These are phyloP conservation scores for Tolypeutes matacus DNA, from an alignment of 2,797 vertebrate species.

Conservation along the genomic window DNA sequence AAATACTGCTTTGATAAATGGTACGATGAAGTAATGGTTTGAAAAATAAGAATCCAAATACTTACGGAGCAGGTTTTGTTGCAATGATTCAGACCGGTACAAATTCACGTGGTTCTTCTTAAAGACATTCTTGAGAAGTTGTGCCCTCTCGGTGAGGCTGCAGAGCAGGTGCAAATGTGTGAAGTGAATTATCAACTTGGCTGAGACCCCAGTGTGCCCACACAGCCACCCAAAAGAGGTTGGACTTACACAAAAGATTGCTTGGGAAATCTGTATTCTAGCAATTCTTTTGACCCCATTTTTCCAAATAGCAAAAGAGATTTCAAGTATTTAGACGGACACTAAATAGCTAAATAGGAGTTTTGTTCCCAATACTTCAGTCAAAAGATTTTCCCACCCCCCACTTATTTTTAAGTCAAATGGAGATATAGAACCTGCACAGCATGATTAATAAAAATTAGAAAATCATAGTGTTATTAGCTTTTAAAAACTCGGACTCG, in stretches of 20 bases:
- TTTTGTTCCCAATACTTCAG: slow-evolving; percentile 19
- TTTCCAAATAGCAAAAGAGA: slow-evolving; percentile 57
- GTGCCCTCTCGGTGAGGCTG: slow-evolving; percentile 97
- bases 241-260: slow-evolving; percentile 55
- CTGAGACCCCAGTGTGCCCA: background rate
- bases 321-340: slow-evolving; percentile 8
- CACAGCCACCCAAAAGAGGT: background rate
- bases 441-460: background rate
- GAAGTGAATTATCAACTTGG: slow-evolving; percentile 68
- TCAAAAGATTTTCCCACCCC: slow-evolving; percentile 23
- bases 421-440: background rate
- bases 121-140: slow-evolving; percentile 99
- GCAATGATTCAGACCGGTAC: slow-evolving; percentile 96
- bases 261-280: background rate
- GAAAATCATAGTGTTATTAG: background rate
- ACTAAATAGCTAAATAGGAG: background rate
- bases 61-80: slow-evolving; percentile 98
- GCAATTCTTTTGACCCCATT: background rate
- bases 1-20: background rate
- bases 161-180: slow-evolving; percentile 65
- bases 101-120: slow-evolving; percentile 98
- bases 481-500: slow-evolving; percentile 14
- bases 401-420: slow-evolving; percentile 35
- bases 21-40: background rate
- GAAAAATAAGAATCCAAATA: slow-evolving; percentile 74